phyloP scores from a whole-genome alignment of 2,113 vertebrate species.

The Clinocottus analis region DNA sequence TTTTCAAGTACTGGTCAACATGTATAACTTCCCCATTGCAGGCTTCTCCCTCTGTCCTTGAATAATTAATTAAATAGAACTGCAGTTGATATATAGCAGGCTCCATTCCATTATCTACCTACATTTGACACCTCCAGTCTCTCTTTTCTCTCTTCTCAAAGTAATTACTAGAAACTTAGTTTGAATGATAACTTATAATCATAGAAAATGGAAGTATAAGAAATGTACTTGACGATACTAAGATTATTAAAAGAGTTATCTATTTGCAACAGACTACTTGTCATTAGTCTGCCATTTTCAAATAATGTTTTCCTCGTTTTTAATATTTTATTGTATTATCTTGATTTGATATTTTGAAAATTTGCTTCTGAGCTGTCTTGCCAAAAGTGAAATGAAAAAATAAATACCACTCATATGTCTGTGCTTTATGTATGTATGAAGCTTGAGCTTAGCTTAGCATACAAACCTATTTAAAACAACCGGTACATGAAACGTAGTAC shows the following conservation, averaged over 20 bases:
- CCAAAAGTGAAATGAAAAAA: neutral
- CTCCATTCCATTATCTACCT: neutral
- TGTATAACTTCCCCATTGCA: neutral
- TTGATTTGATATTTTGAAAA: neutral
- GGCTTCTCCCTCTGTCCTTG: neutral
- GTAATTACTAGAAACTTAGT: neutral
- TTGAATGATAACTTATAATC: neutral
- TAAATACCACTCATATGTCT: no score
- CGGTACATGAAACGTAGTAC: no score
- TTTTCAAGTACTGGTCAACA: constrained; percentile 12
- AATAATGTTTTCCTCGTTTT: neutral
- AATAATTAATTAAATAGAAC: constrained; percentile 3
- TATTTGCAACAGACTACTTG: neutral
- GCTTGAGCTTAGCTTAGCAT: neutral
- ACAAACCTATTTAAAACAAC: neutral
- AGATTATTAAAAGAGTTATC: neutral
- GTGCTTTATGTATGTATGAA: no score
- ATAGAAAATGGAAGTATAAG: neutral
- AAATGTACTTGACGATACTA: neutral
- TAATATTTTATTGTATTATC: neutral
- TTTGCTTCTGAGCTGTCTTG: neutral
- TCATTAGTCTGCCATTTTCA: neutral
- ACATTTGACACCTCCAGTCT: neutral
- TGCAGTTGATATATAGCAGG: neutral
- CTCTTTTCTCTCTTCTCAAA: neutral